Percentiles rank a stretch among this genome's conserved stretches.
Conservation (phyloP, 2,888 invertebrate genomes). For the Lypha dubia region DNA sequence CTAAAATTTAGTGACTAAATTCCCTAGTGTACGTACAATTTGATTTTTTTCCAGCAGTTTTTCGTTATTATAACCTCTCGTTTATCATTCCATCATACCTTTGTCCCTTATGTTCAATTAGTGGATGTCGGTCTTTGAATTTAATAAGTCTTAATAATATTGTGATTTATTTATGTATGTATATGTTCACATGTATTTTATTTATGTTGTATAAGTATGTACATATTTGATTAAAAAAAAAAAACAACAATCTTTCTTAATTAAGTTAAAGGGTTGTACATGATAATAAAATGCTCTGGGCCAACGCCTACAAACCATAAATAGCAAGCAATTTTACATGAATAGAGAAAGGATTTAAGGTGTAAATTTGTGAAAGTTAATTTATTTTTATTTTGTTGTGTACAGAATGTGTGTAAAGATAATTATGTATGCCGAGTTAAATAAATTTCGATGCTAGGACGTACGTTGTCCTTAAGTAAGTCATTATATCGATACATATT, state of each 20-base stretch:
- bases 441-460: too few relatives aligned
- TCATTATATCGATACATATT: too few relatives aligned
- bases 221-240: conserved; percentile 6
- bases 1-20: too few relatives aligned
- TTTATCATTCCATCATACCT: not conserved
- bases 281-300: not conserved
- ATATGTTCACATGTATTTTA: too few relatives aligned
- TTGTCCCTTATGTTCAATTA: conserved; percentile 50
- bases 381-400: not conserved
- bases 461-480: too few relatives aligned
- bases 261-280: conserved; percentile 31
- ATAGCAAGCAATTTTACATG: not conserved
- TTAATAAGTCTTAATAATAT: conserved; percentile 61
- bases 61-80: too few relatives aligned
- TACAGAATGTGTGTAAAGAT: too few relatives aligned
- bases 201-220: conserved; percentile 41
- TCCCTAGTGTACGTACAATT: too few relatives aligned
- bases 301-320: conserved; percentile 11
- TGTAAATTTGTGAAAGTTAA: not conserved
- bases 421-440: too few relatives aligned
- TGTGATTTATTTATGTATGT: conserved; percentile 51
- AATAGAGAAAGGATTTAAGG: not conserved
- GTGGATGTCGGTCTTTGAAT: conserved; percentile 22
- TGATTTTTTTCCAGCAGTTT: too few relatives aligned
- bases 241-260: conserved; percentile 10